Percentiles rank a stretch among this genome's conserved stretches.
Evolutionary conservation across 2,888 invertebrate species (phyloP).

Genomic region (Agrochola lota): DNA sequence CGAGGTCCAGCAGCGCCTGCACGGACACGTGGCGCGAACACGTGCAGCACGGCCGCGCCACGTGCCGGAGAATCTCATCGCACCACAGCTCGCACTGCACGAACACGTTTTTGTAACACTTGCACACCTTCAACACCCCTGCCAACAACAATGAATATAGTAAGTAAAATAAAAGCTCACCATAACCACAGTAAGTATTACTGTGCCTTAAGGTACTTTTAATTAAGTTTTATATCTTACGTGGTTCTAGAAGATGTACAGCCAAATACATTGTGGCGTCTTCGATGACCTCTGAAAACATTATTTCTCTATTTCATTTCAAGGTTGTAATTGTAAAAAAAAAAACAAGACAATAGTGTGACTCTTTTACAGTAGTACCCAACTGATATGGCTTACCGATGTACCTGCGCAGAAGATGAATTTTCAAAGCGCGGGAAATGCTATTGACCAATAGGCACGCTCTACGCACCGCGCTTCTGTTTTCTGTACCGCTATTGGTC

Average conservation of each 20-base stretch:
- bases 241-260: conserved; percentile 79
- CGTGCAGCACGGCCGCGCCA: conserved; percentile 80
- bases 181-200: not conserved
- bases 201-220: not conserved
- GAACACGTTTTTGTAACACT: conserved; percentile 86
- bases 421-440: too few species aligned
- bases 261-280: conserved; percentile 83
- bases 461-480: too few species aligned
- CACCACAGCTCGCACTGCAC: conserved; percentile 87
- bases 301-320: not conserved
- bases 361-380: too few species aligned
- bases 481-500: too few species aligned
- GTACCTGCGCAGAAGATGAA: too few species aligned
- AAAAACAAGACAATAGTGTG: too few species aligned
- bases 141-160: conserved; percentile 37
- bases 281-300: conserved; percentile 82
- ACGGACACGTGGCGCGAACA: conserved; percentile 81
- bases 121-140: conserved; percentile 84
- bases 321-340: not conserved
- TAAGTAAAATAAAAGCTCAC: not conserved
- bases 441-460: too few species aligned
- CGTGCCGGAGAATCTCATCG: conserved; percentile 83
- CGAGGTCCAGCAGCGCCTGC: conserved; percentile 75
- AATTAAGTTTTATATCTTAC: conserved; percentile 71
- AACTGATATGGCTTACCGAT: too few species aligned